phyloP scores from a whole-genome alignment of 2,797 vertebrate genomes.

The Leptodactylus fallax region DNA sequence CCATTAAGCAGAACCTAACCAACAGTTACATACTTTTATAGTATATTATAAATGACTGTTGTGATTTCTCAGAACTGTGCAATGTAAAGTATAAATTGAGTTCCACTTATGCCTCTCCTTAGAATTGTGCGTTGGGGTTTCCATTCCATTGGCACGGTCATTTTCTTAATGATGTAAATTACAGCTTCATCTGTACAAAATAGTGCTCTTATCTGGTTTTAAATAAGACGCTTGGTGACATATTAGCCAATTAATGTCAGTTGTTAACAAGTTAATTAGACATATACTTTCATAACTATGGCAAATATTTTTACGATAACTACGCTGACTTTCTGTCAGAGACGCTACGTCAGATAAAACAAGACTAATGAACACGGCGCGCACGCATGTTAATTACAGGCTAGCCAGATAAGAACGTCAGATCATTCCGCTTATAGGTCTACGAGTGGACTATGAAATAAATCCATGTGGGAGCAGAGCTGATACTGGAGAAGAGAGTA shows the following conservation, averaged over 20 bases:
- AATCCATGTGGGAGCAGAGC: background rate
- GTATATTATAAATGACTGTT: background rate
- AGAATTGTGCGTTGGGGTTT: background rate
- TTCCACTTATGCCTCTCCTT: background rate
- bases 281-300: conserved; percentile 35
- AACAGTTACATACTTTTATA: too few species aligned
- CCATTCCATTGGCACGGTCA: background rate
- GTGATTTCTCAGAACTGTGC: background rate
- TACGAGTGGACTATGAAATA: background rate
- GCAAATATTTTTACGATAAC: conserved; percentile 40
- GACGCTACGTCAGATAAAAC: conserved; percentile 44
- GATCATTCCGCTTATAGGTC: conserved; percentile 32
- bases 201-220: background rate
- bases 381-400: conserved; percentile 32
- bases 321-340: conserved; percentile 28
- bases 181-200: background rate
- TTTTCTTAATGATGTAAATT: conserved; percentile 18
- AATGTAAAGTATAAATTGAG: background rate
- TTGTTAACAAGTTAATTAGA: conserved; percentile 48
- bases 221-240: conserved; percentile 20
- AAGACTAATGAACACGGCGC: conserved; percentile 39
- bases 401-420: background rate
- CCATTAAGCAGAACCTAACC: too few species aligned
- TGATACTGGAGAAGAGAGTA: background rate
- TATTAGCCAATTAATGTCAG: conserved; percentile 46